Percentiles rank a stretch among this genome's conserved stretches.
Conservation (phyloP, 2,888 invertebrate genomes). For the Synanthedon myopaeformis region DNA sequence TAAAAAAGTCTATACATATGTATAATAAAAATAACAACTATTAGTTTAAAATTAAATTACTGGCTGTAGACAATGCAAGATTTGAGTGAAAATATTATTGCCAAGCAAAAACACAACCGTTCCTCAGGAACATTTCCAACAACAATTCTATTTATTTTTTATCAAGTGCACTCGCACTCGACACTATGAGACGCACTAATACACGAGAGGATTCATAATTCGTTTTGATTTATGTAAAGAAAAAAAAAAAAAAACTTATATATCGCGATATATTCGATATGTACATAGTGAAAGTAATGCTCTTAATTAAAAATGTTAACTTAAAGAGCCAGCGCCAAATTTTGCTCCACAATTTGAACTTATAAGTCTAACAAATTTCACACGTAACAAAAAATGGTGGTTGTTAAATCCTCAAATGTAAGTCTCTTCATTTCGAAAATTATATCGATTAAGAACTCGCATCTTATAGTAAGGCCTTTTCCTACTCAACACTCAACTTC, state of each 20-base stretch:
- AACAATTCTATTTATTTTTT: not conserved
- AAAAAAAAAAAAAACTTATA: too few species aligned
- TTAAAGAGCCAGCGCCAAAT: too few species aligned
- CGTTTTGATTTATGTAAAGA: too few species aligned
- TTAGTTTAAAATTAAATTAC: conserved; percentile 5
- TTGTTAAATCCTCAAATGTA: too few species aligned
- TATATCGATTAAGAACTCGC: not conserved
- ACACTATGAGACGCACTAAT: too few species aligned
- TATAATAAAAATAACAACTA: conserved; percentile 4
- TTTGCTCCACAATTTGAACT: too few species aligned
- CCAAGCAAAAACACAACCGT: conserved; percentile 24
- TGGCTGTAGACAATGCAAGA: conserved; percentile 10
- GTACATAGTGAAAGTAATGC: too few species aligned
- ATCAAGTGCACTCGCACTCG: not conserved
- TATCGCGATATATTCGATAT: too few species aligned
- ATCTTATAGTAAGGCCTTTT: conserved; percentile 25
- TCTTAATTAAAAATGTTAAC: too few species aligned
- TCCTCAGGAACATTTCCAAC: conserved; percentile 11
- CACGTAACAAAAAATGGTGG: too few species aligned
- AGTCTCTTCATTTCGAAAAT: not conserved
- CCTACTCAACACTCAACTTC: conserved; percentile 34
- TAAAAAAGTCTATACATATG: conserved; percentile 16
- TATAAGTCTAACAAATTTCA: too few species aligned
- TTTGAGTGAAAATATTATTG: conserved; percentile 14
- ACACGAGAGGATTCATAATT: too few species aligned